These are phyloP conservation scores for Drosophila subobscura DNA, from an alignment of 1,140 invertebrate species.

Conservation along the genomic window DNA sequence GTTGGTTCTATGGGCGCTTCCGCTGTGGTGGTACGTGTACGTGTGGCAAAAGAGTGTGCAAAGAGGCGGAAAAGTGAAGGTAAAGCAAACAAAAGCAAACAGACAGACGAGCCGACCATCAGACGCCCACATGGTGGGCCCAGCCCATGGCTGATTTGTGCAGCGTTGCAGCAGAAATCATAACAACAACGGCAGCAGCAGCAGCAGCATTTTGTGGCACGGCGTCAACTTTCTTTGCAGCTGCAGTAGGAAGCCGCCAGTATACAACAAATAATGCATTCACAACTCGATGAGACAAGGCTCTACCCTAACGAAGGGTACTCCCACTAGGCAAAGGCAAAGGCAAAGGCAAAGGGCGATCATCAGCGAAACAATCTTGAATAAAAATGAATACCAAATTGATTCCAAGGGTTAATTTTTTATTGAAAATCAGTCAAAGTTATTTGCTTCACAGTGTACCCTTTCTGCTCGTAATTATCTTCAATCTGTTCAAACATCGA, in stretches of 20 bases:
- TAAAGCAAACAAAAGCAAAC: constrained; percentile 23
- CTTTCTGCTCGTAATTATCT: too few species aligned
- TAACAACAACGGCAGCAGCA: constrained; percentile 11
- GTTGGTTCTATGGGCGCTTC: constrained; percentile 23
- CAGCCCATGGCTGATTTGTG: not conserved
- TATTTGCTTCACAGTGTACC: too few species aligned
- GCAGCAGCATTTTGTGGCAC: not conserved
- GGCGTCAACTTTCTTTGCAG: constrained; percentile 51
- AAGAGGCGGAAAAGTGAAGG: constrained; percentile 22
- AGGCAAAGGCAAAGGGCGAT: too few species aligned
- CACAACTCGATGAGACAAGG: not conserved
- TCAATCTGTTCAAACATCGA: too few species aligned
- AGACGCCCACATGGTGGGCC: not conserved
- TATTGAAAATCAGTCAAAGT: too few species aligned
- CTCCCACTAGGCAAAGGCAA: too few species aligned
- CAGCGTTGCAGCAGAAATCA: constrained; percentile 9
- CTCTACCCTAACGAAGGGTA: not conserved
- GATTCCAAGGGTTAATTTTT: too few species aligned
- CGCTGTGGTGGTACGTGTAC: not conserved
- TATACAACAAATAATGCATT: constrained; percentile 35
- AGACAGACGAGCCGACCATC: not conserved
- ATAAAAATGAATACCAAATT: too few species aligned
- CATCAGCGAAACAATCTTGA: too few species aligned
- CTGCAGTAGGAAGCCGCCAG: constrained; percentile 29
- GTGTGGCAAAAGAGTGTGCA: too few species aligned